phyloP scores from a whole-genome alignment of 2,888 invertebrate species.

The Pseudococcus jackbeardsleyi region DNA sequence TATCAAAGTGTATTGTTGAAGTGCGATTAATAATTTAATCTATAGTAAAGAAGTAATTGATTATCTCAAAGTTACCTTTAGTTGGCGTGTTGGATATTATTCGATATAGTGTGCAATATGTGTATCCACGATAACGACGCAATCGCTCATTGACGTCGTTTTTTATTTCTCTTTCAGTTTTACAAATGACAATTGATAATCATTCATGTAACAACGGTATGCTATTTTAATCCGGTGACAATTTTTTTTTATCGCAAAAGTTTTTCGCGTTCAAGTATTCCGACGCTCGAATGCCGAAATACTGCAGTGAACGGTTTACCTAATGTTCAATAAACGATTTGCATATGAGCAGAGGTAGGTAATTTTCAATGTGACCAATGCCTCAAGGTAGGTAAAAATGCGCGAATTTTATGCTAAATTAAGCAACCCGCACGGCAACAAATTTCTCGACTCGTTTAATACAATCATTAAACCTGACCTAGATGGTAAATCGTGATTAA shows the following conservation, averaged over 20 bases:
- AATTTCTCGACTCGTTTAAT: constrained; percentile 31
- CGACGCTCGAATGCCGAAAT: not conserved
- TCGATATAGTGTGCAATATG: not conserved
- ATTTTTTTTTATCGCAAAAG: not conserved
- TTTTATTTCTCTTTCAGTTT: not conserved
- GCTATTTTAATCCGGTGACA: not conserved
- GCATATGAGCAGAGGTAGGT: constrained; percentile 59
- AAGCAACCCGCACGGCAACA: not conserved
- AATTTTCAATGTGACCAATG: constrained; percentile 17
- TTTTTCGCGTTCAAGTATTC: not conserved
- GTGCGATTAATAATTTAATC: constrained; percentile 48
- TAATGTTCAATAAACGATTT: constrained; percentile 35
- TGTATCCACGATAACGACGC: not conserved
- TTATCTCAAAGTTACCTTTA: constrained; percentile 39
- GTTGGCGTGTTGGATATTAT: constrained; percentile 46
- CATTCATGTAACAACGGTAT: not conserved
- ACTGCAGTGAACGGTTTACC: constrained; percentile 20
- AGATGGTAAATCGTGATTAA: constrained; percentile 35
- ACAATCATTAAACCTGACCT: constrained; percentile 36
- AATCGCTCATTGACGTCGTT: constrained; percentile 12
- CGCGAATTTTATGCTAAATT: constrained; percentile 35
- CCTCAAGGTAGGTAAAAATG: constrained; percentile 15
- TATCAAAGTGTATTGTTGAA: constrained; percentile 38
- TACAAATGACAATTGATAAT: constrained; percentile 34
- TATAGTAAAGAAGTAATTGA: constrained; percentile 52